Base-by-base conservation (phyloP, 2,797 vertebrate species). In the Urocyon cinereoargenteus region DNA sequence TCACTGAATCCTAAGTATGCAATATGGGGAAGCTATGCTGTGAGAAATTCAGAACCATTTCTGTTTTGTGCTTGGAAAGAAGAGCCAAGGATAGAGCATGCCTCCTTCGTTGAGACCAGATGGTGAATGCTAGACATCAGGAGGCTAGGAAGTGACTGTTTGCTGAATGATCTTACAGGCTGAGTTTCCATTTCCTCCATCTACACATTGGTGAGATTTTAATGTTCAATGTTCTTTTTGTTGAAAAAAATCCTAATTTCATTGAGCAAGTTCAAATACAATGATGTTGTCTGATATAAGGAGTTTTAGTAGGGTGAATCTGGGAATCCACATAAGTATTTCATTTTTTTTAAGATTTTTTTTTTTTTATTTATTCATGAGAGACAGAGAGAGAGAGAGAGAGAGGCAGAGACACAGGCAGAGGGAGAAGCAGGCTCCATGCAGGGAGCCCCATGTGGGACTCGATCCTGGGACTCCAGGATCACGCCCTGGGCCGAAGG, bases 1-100 rank as follows among this genome's bases (percentile, higher is more conserved):
- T 53, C 24, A 66, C 14, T 59, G 19, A 86, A 64, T 89, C 59
- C 45, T 86, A 94, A 85, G 13, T 8, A 49, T 64, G 22, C 1
- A 6, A 1, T 51, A 7, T 1, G 1, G 8, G 7, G 26, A 45
- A 83, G 0, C 3, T 83, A 4, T 10, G 22, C n/a, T 70, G 2
- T 51, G 53, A 53, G 31, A 61, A 86, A 86, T 85, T 84, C 64
- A 89, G 16, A 81, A 72, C 62, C 31, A 6, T 45, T 31, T 34
- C 8, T 53, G 16, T 45, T 53, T 51, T 85, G 1, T 57, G 18
- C 64, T 83, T 70, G 28, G n/a, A 13, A 61, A 92, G 70, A 86
- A 34, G 16, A 34, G 4, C 24, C 84, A 55, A 62, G 19, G 21
- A 62, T 19, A 55, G 14, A 93, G 28, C 0, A 26, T 9, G 4